These are phyloP conservation scores for Terrapene triunguis DNA, from an alignment of 2,113 vertebrate genomes.

Conservation along the genomic window DNA sequence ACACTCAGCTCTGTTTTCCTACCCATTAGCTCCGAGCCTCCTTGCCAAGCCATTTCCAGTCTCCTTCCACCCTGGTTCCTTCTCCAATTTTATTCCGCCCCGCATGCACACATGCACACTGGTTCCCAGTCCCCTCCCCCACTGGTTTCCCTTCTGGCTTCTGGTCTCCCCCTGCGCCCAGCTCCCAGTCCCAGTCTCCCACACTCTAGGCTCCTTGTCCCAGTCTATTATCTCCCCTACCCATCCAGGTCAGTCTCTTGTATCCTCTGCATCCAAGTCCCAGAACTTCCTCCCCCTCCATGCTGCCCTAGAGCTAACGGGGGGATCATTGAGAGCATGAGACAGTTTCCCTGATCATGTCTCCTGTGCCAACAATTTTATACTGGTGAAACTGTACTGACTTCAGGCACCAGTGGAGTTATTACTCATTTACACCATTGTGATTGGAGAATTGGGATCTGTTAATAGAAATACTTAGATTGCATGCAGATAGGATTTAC, in stretches of 20 bases:
- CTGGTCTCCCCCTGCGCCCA: not conserved
- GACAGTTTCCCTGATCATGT: not conserved
- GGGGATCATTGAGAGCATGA: not conserved
- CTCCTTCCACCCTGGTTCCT: not conserved
- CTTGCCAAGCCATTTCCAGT: not conserved
- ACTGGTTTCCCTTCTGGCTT: not conserved
- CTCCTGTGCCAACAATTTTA: not conserved
- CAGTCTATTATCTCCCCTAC: not conserved
- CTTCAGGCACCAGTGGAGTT: not conserved
- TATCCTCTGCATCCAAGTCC: not conserved
- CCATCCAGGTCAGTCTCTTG: not conserved
- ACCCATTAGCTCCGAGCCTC: not conserved
- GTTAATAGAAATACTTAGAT: not conserved
- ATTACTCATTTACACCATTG: not conserved
- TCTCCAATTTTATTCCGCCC: not conserved
- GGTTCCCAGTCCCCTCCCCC: too few species aligned
- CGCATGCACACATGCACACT: not conserved
- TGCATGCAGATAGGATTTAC: not conserved
- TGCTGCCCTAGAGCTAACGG: not conserved
- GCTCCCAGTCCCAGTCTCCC: not conserved
- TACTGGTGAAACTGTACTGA: not conserved
- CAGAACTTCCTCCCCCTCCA: not conserved
- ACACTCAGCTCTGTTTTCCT: not conserved
- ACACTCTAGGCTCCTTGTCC: not conserved
- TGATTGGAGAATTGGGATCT: not conserved